These are phyloP conservation scores for Sternotherus odoratus DNA, from an alignment of 2,797 vertebrate species.

Conservation along the genomic window DNA sequence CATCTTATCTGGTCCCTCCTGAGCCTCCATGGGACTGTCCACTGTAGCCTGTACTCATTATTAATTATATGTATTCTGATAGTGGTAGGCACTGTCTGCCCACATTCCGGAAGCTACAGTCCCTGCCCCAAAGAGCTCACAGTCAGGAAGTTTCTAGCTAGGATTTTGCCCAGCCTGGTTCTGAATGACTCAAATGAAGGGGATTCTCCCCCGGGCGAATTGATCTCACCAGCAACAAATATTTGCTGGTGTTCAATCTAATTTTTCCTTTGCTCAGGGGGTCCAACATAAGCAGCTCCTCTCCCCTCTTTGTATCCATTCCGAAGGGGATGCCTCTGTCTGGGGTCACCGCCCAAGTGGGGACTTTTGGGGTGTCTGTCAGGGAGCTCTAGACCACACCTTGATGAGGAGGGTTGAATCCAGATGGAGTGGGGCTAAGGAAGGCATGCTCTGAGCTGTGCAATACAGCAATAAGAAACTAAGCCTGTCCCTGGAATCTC, in stretches of 20 bases:
- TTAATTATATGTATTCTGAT: background rate
- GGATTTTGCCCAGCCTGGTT: background rate
- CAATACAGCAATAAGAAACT: background rate
- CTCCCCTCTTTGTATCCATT: background rate
- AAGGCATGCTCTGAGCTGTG: background rate
- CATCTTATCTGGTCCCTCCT: background rate
- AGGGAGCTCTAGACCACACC: background rate
- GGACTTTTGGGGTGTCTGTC: background rate
- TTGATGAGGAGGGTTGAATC: rapidly evolving
- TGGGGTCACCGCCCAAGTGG: background rate
- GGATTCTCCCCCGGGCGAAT: background rate
- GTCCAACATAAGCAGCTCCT: rapidly evolving
- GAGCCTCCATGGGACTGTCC: rapidly evolving
- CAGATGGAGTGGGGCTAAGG: background rate
- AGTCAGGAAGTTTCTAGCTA: background rate
- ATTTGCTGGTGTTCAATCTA: background rate
- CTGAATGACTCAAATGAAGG: rapidly evolving
- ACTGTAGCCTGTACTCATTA: background rate
- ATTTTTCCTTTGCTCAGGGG: rapidly evolving
- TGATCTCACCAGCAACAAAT: rapidly evolving
- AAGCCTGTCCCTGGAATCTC: background rate
- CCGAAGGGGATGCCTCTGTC: background rate
- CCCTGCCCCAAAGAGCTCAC: background rate
- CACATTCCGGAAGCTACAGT: rapidly evolving
- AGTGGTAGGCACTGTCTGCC: rapidly evolving